Evolutionary conservation across 53 echinoderm and acorn worm species (phyloP).

Genomic region (Holothuria scabra): DNA sequence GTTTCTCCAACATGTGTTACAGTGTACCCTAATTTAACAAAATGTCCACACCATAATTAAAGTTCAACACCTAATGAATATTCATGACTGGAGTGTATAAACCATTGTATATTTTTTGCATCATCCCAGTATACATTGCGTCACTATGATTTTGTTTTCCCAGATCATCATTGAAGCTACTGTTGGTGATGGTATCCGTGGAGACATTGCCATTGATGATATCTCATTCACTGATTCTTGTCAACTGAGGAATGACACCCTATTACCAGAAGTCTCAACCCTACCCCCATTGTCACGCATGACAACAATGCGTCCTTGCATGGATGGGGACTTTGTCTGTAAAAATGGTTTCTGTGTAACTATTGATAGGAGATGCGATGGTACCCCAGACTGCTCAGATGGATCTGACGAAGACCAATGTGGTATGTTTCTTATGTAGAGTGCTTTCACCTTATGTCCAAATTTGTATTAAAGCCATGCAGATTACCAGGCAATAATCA

Average conservation of each 20-base stretch:
- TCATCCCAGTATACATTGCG: too few relatives aligned
- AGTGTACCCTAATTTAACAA: too few relatives aligned
- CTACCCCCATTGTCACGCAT: slow-evolving; percentile 21
- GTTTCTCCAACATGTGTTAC: too few relatives aligned
- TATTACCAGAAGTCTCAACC: slow-evolving; percentile 67
- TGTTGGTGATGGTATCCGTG: slow-evolving; percentile 71
- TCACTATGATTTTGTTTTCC: background rate
- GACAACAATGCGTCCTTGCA: slow-evolving; percentile 66
- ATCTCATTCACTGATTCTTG: slow-evolving; percentile 74
- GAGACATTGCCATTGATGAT: slow-evolving; percentile 91
- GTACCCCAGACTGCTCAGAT: slow-evolving; percentile 52
- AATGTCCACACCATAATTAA: too few relatives aligned
- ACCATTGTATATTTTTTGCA: background rate
- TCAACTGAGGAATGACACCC: slow-evolving; percentile 22
- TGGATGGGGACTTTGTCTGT: slow-evolving; percentile 65
- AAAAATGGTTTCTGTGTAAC: slow-evolving; percentile 60
- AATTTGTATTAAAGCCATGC: too few relatives aligned
- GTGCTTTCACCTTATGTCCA: too few relatives aligned
- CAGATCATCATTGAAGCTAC: slow-evolving; percentile 92
- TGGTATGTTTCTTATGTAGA: too few relatives aligned
- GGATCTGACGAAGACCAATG: slow-evolving; percentile 65
- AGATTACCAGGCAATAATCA: too few relatives aligned
- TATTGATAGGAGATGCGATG: slow-evolving; percentile 58
- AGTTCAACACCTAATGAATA: too few relatives aligned
- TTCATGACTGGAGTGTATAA: too few relatives aligned